A percentile compares a stretch with the other conserved stretches of the same genome.
Conservation (phyloP, 1,140 invertebrate genomes). For the Belonocnema kinseyi region DNA sequence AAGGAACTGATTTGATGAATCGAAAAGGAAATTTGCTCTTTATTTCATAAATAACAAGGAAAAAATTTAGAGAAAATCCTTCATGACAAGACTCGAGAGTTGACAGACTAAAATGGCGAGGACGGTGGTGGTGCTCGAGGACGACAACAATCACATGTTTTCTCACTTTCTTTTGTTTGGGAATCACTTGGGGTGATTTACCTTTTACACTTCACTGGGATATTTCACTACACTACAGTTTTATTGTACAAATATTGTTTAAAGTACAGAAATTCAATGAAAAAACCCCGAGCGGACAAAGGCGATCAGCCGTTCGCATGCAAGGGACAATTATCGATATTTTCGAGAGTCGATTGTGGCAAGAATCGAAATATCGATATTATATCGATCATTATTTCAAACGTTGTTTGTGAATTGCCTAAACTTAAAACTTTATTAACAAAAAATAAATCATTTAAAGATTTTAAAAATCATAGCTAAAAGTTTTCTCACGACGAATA, state of each 20-base stretch:
- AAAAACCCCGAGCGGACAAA: slow-evolving; percentile 26
- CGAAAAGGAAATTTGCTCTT: background rate
- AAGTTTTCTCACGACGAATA: too few relatives aligned
- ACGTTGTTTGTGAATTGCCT: background rate
- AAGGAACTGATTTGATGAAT: background rate
- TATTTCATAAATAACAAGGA: background rate
- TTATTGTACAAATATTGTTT: slow-evolving; percentile 7
- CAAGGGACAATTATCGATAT: slow-evolving; percentile 43
- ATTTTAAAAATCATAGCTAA: too few relatives aligned
- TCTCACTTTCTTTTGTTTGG: background rate
- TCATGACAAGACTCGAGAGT: slow-evolving; percentile 9
- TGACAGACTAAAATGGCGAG: slow-evolving; percentile 59
- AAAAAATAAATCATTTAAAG: too few relatives aligned
- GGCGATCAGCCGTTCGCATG: slow-evolving; percentile 42
- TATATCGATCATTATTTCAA: slow-evolving; percentile 1
- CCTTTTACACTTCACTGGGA: background rate
- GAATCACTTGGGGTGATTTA: background rate
- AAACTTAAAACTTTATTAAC: too few relatives aligned
- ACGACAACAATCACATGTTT: slow-evolving; percentile 48
- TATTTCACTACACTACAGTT: slow-evolving; percentile 5
- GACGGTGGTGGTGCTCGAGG: slow-evolving; percentile 28
- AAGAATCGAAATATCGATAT: slow-evolving; percentile 8
- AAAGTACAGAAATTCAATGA: background rate
- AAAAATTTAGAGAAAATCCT: slow-evolving; percentile 4
- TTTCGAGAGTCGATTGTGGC: slow-evolving; percentile 10